Percentiles rank a stretch among this genome's conserved stretches.
Conservation (phyloP, 2,888 invertebrate species). For the Platypus cylindrus region DNA sequence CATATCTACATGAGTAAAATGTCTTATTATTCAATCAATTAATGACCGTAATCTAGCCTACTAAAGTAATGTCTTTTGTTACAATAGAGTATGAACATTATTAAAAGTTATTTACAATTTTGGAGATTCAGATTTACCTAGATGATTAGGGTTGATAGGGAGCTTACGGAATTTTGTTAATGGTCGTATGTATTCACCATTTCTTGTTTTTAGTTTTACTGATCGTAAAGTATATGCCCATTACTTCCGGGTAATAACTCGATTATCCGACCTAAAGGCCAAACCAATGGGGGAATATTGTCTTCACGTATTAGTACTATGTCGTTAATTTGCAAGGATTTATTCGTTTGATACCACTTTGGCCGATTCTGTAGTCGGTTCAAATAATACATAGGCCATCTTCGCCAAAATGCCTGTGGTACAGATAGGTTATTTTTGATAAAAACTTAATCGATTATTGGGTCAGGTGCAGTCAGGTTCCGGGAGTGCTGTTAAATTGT, state of each 20-base stretch:
- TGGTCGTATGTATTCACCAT: constrained; percentile 1
- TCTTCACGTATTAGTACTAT: constrained; percentile 4
- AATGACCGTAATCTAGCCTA: no score
- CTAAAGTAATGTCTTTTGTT: no score
- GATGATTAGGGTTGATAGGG: no score
- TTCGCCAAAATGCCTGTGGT: constrained; percentile 7
- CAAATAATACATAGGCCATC: constrained; percentile 5
- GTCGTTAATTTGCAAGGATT: not conserved
- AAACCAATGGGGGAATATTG: constrained; percentile 4
- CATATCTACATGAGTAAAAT: no score
- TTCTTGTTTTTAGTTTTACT: constrained; percentile 6
- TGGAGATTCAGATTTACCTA: no score
- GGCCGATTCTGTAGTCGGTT: constrained; percentile 4
- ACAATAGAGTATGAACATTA: no score
- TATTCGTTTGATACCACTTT: not conserved
- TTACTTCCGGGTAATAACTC: constrained; percentile 3
- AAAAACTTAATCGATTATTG: no score
- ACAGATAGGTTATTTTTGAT: constrained; percentile 4
- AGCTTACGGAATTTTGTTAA: constrained; percentile 5
- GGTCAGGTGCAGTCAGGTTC: no score
- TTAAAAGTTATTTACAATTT: no score
- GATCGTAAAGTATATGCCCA: constrained; percentile 4
- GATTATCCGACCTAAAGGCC: constrained; percentile 7
- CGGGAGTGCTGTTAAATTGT: no score
- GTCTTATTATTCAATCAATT: no score